These are phyloP conservation scores for Bicyclus anynana DNA, from an alignment of 1,140 invertebrate species.

Conservation along the genomic window DNA sequence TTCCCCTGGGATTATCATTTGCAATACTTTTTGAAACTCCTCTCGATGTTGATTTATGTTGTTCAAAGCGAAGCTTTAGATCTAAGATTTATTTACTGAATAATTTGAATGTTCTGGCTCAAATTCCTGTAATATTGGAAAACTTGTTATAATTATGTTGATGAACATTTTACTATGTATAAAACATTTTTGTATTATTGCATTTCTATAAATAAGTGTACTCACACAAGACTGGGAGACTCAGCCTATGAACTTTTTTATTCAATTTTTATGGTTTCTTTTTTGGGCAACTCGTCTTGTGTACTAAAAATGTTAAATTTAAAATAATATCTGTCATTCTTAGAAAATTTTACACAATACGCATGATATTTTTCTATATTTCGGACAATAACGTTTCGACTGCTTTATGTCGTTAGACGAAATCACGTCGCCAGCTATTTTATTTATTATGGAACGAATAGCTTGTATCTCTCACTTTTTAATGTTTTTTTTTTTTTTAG, in stretches of 20 bases:
- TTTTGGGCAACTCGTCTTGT: neutral
- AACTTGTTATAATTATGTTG: neutral
- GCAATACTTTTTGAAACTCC: constrained; percentile 14
- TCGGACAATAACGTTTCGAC: neutral
- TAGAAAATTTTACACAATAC: no score
- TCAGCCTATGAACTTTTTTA: no score
- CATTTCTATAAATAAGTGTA: neutral
- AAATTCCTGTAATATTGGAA: constrained; percentile 3
- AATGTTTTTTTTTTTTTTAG: no score
- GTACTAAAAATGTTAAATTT: neutral
- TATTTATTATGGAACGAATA: no score
- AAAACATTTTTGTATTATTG: neutral
- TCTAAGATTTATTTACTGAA: constrained; percentile 14
- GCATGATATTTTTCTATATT: neutral
- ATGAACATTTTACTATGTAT: neutral
- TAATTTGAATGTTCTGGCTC: neutral
- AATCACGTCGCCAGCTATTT: no score
- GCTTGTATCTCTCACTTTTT: no score
- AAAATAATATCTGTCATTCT: neutral
- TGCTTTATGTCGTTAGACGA: neutral
- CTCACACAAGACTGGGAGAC: neutral
- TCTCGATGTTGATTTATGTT: constrained; percentile 3
- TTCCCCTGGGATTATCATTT: constrained; percentile 3
- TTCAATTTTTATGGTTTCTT: no score
- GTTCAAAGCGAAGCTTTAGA: constrained; percentile 21